These are phyloP conservation scores for Sandelia bainsii DNA, from an alignment of 2,797 vertebrate species.

Conservation along the genomic window DNA sequence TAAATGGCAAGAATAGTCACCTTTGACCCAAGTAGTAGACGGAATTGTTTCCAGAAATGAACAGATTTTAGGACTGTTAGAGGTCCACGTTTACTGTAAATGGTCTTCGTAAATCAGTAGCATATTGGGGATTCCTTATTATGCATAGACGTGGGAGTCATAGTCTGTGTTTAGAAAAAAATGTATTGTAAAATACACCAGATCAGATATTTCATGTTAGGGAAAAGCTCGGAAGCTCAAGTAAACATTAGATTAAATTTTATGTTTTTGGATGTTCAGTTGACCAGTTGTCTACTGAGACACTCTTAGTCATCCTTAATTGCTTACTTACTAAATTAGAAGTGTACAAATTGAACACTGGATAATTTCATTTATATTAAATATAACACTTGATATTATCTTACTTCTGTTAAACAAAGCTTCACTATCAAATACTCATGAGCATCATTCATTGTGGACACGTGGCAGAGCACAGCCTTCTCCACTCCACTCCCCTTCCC, in stretches of 20 bases:
- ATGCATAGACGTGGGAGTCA: too few relatives aligned
- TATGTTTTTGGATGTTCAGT: too few relatives aligned
- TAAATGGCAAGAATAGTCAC: constrained; percentile 74
- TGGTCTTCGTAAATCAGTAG: constrained; percentile 1
- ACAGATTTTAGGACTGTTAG: constrained; percentile 22
- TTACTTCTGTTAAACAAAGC: constrained; percentile 8
- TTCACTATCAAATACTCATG: constrained; percentile 15
- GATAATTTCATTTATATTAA: too few relatives aligned
- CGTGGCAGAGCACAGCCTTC: neutral
- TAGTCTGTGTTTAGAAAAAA: too few relatives aligned
- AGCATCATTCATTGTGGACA: constrained; percentile 31
- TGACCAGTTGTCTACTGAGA: too few relatives aligned
- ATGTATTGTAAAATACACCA: too few relatives aligned
- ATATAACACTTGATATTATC: constrained; percentile 29
- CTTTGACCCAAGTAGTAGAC: constrained; percentile 64
- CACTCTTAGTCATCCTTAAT: too few relatives aligned
- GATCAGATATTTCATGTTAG: too few relatives aligned
- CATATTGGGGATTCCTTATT: neutral
- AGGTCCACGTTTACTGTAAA: constrained; percentile 11
- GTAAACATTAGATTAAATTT: too few relatives aligned
- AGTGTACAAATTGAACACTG: too few relatives aligned
- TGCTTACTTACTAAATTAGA: too few relatives aligned
- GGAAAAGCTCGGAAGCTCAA: too few relatives aligned
- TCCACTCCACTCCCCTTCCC: neutral
- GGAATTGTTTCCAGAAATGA: constrained; percentile 37